Base-by-base conservation (phyloP, 2,888 invertebrate species). In the Dicroscelio sp. region DNA sequence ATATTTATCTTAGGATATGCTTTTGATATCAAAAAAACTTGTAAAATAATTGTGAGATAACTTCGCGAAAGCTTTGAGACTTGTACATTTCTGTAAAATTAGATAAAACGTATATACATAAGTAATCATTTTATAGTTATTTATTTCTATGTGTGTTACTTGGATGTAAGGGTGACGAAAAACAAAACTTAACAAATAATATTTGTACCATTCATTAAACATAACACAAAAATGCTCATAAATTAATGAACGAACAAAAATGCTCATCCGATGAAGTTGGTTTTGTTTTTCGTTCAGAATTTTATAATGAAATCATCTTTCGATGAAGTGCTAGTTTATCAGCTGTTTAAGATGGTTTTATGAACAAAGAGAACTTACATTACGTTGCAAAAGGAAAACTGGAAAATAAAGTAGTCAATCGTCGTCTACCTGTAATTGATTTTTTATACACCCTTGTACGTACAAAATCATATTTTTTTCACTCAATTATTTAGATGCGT, bases 71-170 rank as follows among this genome's bases (percentile, higher is more conserved):
- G 20, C 17, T 20, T 38, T 30, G 48, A 85, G 23, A 76, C 38
- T 90, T 94, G 94, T 95, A 94, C 91, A 94, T 94, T 94, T 92
- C 88, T 92, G 91, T 93, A 93, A 87, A 27, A 84, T 88, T 84
- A 83, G 43, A 86, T 52, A 10, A 65, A 55, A 76, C 83, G 86
- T 87, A 52, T 38, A 35, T 63, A n/a, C n/a, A 35, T 65, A 90
- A 89, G 90, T 92, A 91, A 94, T 93, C 90, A 86, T 94, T 94
- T 94, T 92, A 89, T 94, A 94, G 93, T 92, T 94, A 94, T 94
- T 94, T 94, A 94, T 95, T 95, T 92, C 88, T 92, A 89, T 90
- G 90, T 85, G 43, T 69, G 65, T 52, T 85, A 85, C 14, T 48
- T 85, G 31, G 55, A 76, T 76, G 20, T 48, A 79, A 48, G 48